Base-by-base conservation (phyloP, 2,888 invertebrate genomes). In the Thecocarcelia acutangulata region DNA sequence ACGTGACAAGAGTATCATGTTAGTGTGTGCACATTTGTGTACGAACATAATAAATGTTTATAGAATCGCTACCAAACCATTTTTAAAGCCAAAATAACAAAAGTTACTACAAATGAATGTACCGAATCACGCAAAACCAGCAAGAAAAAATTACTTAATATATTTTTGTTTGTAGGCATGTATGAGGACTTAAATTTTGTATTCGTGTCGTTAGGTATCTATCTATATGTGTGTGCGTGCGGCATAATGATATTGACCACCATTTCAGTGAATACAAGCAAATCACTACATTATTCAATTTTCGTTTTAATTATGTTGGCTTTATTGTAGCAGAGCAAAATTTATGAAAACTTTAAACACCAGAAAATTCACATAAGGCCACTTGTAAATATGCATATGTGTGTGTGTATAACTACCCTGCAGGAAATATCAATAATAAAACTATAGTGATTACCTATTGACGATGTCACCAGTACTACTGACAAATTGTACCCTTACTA, bases 1-100 rank as follows among this genome's bases (percentile, higher is more conserved):
- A 69, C 61, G 69, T 77, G 76, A 77, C 56, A 70, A 11, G 61
- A 76, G 61, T 76, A 33, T 46, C 56, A 42, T 15, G 12, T 12
- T 6, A 61, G 21, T 59, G 46, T 24, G 19, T 19, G 3, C 44
- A 13, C 12, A 28, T 59, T 33, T 48, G 21, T 33, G 50, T 8
- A 15, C n/a, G 17, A 17, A 15, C 19, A 2, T 24, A 64, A 56
- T 56, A 74, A 66, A 40, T 58, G 50, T 58, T 66, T 68, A 37
- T 75, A 75, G 52, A 76, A 46, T 44, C 52, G 19, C 40, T 17
- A 69, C 44, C 37, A 15, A 44, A 59, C 11, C 24, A 5, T 6
- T 21, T 21, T 70, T 21, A 42, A 72, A 50, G 59, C 59, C 70
- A 42, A 40, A 48, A 59, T 24, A 50, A 59, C 28, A 50, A 13